A percentile compares a stretch with the other conserved stretches of the same genome.
These are phyloP conservation scores for Protomyctophum bolini DNA, from an alignment of 2,113 vertebrate species.

Conservation along the genomic window DNA sequence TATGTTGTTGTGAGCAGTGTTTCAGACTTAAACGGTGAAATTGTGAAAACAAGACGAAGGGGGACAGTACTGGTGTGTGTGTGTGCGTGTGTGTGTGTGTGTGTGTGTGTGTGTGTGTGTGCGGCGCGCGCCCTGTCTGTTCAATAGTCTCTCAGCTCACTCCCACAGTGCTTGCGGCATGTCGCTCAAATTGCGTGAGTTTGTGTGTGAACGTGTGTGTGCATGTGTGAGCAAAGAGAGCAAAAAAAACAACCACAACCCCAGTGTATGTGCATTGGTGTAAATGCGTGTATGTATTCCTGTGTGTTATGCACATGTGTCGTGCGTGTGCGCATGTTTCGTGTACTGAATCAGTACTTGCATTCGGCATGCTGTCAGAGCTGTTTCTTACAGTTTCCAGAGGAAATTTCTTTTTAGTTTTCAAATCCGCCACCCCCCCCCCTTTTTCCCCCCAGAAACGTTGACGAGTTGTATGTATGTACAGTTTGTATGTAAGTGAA, in stretches of 20 bases:
- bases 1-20: constrained; percentile 29
- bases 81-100: too few species aligned
- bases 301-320: constrained; percentile 65
- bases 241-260: not conserved
- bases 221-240: constrained; percentile 4
- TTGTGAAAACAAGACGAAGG: constrained; percentile 12
- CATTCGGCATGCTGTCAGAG: constrained; percentile 77
- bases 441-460: constrained; percentile 34
- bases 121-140: constrained; percentile 23
- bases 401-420: constrained; percentile 39
- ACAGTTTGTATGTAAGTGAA: constrained; percentile 64
- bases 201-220: constrained; percentile 27
- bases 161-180: constrained; percentile 67
- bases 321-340: constrained; percentile 60
- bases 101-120: constrained; percentile 14
- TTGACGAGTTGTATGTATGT: constrained; percentile 64
- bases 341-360: constrained; percentile 82
- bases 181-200: constrained; percentile 54
- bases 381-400: constrained; percentile 73
- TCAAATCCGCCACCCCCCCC: too few species aligned
- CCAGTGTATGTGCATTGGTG: constrained; percentile 36
- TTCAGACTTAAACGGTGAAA: constrained; percentile 53
- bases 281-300: constrained; percentile 36
- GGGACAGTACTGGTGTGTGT: not conserved
- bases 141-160: constrained; percentile 10